phyloP scores from a whole-genome alignment of 2,888 invertebrate species.

The Diloba caeruleocephala region DNA sequence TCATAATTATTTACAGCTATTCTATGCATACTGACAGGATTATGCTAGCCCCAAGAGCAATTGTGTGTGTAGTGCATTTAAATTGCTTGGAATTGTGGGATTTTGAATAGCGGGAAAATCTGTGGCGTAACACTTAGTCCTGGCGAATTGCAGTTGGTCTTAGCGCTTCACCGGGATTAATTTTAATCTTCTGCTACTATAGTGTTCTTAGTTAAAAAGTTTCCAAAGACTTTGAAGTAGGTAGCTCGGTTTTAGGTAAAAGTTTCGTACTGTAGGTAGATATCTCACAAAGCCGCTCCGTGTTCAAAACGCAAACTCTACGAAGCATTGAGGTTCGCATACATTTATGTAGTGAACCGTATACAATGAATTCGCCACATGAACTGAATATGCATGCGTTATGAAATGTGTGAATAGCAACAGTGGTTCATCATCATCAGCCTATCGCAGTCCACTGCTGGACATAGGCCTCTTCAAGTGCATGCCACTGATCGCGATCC shows the following conservation, averaged over 20 bases:
- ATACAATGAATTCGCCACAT: constrained; percentile 13
- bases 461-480: too few species aligned
- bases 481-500: too few species aligned
- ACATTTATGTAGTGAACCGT: constrained; percentile 3
- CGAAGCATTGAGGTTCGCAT: constrained; percentile 1
- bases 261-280: constrained; percentile 34
- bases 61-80: constrained; percentile 53
- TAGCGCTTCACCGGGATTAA: constrained; percentile 49
- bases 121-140: constrained; percentile 38
- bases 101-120: constrained; percentile 43
- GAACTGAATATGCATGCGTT: constrained; percentile 41
- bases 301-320: constrained; percentile 23
- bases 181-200: constrained; percentile 53
- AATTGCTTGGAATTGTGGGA: constrained; percentile 44
- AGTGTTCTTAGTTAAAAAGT: constrained; percentile 46
- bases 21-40: constrained; percentile 20
- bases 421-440: too few species aligned
- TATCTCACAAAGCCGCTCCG: constrained; percentile 31
- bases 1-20: constrained; percentile 9
- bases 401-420: constrained; percentile 40
- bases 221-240: constrained; percentile 36
- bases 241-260: constrained; percentile 45
- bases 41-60: constrained; percentile 40
- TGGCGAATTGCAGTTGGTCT: constrained; percentile 43
- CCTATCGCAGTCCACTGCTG: too few species aligned